phyloP scores from a whole-genome alignment of 2,113 vertebrate species.

The Hucho hucho region DNA sequence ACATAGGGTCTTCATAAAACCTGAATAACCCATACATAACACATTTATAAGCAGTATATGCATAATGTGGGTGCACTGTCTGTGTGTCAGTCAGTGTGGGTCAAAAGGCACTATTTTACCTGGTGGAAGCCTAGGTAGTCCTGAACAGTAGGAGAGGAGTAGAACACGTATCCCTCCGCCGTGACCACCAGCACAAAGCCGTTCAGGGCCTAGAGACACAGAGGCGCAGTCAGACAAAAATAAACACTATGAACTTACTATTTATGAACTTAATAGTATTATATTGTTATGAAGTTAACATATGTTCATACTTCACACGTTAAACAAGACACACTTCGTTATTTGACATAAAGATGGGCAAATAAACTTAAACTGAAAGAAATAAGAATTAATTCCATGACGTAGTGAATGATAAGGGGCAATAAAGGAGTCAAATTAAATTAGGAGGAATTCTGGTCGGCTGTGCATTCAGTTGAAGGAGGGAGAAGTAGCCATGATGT shows the following conservation, averaged over 20 bases:
- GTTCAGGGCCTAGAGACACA: constrained; percentile 57
- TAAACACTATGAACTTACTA: background rate
- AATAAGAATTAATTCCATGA: too few species aligned
- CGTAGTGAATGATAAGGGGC: too few species aligned
- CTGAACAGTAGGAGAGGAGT: constrained; percentile 59
- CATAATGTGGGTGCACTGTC: background rate
- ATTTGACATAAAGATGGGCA: too few species aligned
- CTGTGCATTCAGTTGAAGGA: background rate
- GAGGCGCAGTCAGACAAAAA: background rate
- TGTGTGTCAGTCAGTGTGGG: too few species aligned
- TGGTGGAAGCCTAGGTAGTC: constrained; percentile 71
- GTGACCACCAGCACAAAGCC: constrained; percentile 65
- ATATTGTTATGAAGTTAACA: too few species aligned
- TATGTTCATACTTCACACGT: too few species aligned
- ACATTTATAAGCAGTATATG: background rate
- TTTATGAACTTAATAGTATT: background rate
- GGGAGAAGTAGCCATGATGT: background rate
- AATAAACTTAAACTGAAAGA: too few species aligned
- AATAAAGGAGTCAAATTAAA: too few species aligned
- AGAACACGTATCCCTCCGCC: constrained; percentile 64
- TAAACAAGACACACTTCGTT: too few species aligned
- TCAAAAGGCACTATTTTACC: constrained; percentile 29
- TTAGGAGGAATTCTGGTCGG: background rate
- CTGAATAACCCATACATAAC: background rate
- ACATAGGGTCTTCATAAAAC: background rate